Percentiles rank a stretch among this genome's conserved stretches.
Evolutionary conservation across 2,113 vertebrate species (phyloP).

Genomic region (Ctenodactylus gundi): DNA sequence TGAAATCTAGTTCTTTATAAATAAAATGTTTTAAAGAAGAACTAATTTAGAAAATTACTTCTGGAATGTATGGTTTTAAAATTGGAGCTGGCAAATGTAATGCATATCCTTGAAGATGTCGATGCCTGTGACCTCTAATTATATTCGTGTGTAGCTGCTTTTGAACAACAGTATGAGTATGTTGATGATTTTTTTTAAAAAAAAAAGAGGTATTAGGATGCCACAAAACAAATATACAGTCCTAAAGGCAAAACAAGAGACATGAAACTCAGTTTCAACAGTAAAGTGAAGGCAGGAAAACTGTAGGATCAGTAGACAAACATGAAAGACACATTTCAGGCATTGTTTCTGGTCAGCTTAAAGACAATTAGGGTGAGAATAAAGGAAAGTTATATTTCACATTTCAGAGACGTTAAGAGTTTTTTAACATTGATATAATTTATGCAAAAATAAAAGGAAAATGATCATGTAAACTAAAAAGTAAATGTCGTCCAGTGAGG

Average conservation of each 20-base stretch:
- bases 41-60: slow-evolving; percentile 3
- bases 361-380: neutral
- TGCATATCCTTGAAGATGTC: neutral
- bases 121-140: neutral
- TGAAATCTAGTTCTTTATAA: neutral
- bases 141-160: neutral
- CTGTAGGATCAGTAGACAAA: neutral
- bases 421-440: neutral
- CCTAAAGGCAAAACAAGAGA: neutral
- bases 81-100: neutral
- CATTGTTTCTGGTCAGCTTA: neutral
- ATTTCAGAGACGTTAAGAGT: neutral
- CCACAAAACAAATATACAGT: neutral
- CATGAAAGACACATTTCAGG: neutral
- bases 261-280: neutral
- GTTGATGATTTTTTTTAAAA: neutral
- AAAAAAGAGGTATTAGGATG: neutral
- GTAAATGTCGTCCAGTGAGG: neutral
- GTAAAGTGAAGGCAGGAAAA: neutral
- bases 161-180: neutral
- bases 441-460: neutral
- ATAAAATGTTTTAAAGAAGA: neutral
- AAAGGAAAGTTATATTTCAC: neutral
- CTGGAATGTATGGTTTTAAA: neutral
- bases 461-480: neutral